These are phyloP conservation scores for Sinhomidia bicolor DNA, from an alignment of 2,888 invertebrate species.

Conservation along the genomic window DNA sequence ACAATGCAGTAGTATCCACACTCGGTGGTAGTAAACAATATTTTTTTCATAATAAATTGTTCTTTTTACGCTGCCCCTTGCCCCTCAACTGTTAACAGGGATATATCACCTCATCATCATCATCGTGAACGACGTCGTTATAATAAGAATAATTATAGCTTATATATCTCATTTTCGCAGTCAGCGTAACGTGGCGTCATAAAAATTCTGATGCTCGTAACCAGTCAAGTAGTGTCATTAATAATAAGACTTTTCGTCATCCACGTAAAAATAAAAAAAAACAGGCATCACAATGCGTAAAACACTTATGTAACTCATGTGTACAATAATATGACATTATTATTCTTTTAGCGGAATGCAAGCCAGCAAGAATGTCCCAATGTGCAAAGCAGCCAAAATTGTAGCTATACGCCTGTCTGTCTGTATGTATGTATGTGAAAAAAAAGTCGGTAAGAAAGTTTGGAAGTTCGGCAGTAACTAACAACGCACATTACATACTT, in stretches of 20 bases:
- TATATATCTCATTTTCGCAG: slow-evolving; percentile 27
- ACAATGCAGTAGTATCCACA: slow-evolving; percentile 19
- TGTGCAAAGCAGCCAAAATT: neutral
- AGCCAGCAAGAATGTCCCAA: no score
- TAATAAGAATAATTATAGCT: neutral
- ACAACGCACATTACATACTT: neutral
- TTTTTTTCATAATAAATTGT: neutral
- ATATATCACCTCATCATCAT: slow-evolving; percentile 20
- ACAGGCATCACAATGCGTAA: neutral
- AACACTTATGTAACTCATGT: slow-evolving; percentile 1
- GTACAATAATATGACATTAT: slow-evolving; percentile 23
- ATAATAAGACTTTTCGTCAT: slow-evolving; percentile 22
- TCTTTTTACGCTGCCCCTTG: slow-evolving; percentile 13
- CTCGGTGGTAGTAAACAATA: no score
- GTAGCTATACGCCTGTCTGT: neutral
- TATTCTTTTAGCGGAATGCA: neutral
- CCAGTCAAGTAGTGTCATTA: slow-evolving; percentile 22
- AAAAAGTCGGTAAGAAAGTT: slow-evolving; percentile 31
- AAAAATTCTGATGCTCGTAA: slow-evolving; percentile 31
- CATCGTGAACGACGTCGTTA: no score
- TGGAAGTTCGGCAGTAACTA: neutral
- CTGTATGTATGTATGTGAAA: slow-evolving; percentile 22
- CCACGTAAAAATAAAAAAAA: slow-evolving; percentile 25
- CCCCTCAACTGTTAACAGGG: slow-evolving; percentile 7
- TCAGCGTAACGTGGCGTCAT: slow-evolving; percentile 29